Conservation (phyloP, 2,888 invertebrate species). For the Endomychus coccineus region DNA sequence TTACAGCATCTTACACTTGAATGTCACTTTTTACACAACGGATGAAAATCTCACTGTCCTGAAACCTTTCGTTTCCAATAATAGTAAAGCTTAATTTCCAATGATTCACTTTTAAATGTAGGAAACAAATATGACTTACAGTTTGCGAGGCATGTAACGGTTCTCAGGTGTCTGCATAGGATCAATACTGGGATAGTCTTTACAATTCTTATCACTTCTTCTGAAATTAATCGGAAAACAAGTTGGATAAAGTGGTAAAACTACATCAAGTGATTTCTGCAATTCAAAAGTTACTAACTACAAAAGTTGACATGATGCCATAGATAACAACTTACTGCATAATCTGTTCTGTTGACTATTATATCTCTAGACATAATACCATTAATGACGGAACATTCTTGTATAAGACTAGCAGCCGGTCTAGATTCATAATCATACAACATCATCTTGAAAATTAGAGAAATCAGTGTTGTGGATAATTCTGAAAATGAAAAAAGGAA, state of each 20-base stretch:
- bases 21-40: no score
- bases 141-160: constrained; percentile 7
- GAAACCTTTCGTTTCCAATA: no score
- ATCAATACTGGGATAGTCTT: no score
- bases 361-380: constrained; percentile 8
- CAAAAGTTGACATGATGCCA: no score
- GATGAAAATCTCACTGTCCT: no score
- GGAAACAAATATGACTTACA: constrained; percentile 7
- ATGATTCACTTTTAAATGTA: not conserved
- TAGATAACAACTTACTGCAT: constrained; percentile 9
- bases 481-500: constrained; percentile 34
- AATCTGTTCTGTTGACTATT: constrained; percentile 7
- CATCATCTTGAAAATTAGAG: constrained; percentile 52
- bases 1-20: no score
- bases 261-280: not conserved
- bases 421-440: constrained; percentile 46
- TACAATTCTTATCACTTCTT: no score
- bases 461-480: constrained; percentile 47
- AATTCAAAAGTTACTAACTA: no score
- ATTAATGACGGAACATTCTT: constrained; percentile 29
- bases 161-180: constrained; percentile 12
- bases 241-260: constrained; percentile 1
- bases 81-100: no score
- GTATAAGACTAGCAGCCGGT: constrained; percentile 47
- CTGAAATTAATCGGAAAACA: not conserved